phyloP scores from a whole-genome alignment of 2,113 vertebrate genomes.

The Progne subis region DNA sequence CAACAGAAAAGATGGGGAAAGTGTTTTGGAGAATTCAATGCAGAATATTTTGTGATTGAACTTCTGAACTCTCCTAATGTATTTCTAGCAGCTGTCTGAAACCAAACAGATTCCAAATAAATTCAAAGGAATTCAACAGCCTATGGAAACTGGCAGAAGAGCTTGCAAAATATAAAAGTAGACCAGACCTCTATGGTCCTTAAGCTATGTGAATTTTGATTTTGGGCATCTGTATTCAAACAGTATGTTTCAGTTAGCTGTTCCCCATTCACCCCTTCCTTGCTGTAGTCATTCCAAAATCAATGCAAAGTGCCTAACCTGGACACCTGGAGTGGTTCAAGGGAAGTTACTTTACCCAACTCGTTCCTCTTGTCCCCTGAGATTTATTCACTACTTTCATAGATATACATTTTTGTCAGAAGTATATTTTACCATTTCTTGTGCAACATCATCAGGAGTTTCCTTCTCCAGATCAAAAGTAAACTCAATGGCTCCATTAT shows the following conservation, averaged over 20 bases:
- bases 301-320: background rate
- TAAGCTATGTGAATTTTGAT: background rate
- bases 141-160: background rate
- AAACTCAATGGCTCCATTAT: conserved; percentile 97
- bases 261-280: background rate
- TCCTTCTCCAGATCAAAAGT: conserved; percentile 93
- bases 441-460: conserved; percentile 94
- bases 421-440: conserved; percentile 92
- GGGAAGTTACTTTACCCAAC: background rate
- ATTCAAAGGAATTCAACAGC: background rate
- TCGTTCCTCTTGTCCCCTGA: background rate
- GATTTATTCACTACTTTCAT: background rate
- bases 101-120: background rate
- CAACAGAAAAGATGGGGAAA: background rate
- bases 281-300: background rate
- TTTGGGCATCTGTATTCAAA: background rate
- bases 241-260: background rate
- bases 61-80: background rate
- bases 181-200: background rate
- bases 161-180: background rate
- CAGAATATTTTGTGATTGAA: background rate
- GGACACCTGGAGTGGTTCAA: background rate
- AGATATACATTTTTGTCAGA: background rate
- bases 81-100: background rate
- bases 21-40: background rate